phyloP scores from a whole-genome alignment of 2,113 vertebrate species.

The Trochalopteron elliotii region DNA sequence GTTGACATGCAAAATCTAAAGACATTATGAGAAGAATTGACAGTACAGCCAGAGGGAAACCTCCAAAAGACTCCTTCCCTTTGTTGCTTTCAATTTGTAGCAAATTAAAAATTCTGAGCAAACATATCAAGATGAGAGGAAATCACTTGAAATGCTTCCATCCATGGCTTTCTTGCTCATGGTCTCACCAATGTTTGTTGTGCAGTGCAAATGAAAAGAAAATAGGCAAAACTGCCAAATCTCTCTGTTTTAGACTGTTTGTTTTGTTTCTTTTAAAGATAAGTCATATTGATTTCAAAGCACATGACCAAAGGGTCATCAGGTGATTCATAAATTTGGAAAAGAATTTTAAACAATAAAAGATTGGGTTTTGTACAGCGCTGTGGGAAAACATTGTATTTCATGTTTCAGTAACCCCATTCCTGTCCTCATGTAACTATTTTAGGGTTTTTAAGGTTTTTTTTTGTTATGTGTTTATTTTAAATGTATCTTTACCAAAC shows the following conservation, averaged over 20 bases:
- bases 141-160: slow-evolving; percentile 52
- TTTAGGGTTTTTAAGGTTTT: rapidly evolving
- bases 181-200: slow-evolving; percentile 9
- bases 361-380: neutral
- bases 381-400: neutral
- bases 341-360: neutral
- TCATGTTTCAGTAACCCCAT: neutral
- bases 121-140: slow-evolving; percentile 13
- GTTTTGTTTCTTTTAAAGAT: neutral
- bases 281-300: slow-evolving; percentile 1
- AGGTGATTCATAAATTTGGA: slow-evolving; percentile 7
- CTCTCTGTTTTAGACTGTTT: neutral
- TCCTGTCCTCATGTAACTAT: neutral
- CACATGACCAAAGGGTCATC: slow-evolving; percentile 1
- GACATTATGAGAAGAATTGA: neutral
- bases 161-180: neutral
- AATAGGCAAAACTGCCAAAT: neutral
- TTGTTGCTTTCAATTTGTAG: slow-evolving; percentile 35
- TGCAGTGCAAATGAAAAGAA: neutral
- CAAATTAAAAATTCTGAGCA: slow-evolving; percentile 20
- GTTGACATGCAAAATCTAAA: neutral
- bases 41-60: neutral
- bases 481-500: neutral
- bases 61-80: neutral
- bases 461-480: neutral